These are phyloP conservation scores for Tetrax tetrax DNA, from an alignment of 2,113 vertebrate genomes.

Conservation along the genomic window DNA sequence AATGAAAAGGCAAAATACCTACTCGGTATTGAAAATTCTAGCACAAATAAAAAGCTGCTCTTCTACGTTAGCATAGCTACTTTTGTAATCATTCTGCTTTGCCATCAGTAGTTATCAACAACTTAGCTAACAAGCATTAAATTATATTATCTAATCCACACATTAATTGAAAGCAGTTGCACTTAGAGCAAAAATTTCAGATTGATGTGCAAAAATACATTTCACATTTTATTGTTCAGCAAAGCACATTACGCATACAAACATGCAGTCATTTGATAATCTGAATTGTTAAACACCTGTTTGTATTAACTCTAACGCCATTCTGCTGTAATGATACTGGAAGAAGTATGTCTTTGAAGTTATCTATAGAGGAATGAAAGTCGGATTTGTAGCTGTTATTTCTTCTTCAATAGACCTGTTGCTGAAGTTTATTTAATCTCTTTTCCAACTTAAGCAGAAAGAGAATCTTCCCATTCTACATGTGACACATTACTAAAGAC, in stretches of 20 bases:
- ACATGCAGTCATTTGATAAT: conserved; percentile 26
- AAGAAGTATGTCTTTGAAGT: neutral
- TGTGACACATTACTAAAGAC: neutral
- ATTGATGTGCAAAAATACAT: conserved; percentile 1
- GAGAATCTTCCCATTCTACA: neutral
- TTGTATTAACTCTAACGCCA: neutral
- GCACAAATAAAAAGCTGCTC: neutral
- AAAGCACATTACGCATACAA: conserved; percentile 24
- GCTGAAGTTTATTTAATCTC: neutral
- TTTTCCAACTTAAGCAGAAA: neutral
- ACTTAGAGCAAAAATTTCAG: conserved; percentile 8
- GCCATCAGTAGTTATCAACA: neutral
- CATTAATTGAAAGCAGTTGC: neutral
- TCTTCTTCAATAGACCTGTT: neutral
- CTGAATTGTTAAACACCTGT: neutral
- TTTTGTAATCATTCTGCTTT: neutral
- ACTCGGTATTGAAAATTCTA: neutral
- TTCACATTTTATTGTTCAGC: conserved; percentile 55
- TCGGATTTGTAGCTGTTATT: neutral
- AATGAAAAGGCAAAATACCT: neutral
- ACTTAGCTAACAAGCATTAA: neutral
- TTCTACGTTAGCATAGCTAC: neutral
- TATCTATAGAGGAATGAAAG: neutral
- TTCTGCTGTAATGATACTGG: neutral
- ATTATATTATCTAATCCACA: neutral